These are phyloP conservation scores for Orbicella faveolata DNA, from an alignment of 64 coral and sea anemone species.

Conservation along the genomic window DNA sequence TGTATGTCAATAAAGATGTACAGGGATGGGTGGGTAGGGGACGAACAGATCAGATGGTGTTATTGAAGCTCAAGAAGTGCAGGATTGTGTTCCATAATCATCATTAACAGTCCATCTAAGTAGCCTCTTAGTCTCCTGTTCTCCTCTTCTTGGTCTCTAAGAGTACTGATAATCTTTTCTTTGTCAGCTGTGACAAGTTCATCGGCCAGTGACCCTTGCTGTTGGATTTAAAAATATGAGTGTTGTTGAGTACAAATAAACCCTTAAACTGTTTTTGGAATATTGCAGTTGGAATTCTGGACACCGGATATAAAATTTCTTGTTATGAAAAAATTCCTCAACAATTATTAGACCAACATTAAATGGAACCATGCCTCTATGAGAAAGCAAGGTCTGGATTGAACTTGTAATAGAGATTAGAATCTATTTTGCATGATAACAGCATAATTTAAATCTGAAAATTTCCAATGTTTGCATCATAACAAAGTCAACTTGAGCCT, in stretches of 20 bases:
- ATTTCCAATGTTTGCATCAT: too few relatives aligned
- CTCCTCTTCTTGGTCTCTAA: slow-evolving; percentile 93
- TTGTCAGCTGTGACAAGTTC: slow-evolving; percentile 95
- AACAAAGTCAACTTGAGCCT: too few relatives aligned
- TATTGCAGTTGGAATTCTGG: too few relatives aligned
- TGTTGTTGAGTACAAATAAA: background rate
- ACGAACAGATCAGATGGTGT: background rate
- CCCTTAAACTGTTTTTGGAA: background rate
- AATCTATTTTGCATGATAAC: too few relatives aligned
- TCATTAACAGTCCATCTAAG: slow-evolving; percentile 90
- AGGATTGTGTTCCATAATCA: slow-evolving; percentile 99
- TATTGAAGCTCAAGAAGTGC: slow-evolving; percentile 75
- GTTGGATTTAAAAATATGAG: background rate
- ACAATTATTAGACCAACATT: too few relatives aligned
- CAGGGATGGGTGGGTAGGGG: background rate
- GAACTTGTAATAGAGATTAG: too few relatives aligned
- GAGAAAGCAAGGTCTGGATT: too few relatives aligned
- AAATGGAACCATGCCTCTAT: too few relatives aligned
- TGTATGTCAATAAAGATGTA: background rate
- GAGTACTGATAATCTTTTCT: slow-evolving; percentile 86
- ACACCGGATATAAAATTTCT: too few relatives aligned
- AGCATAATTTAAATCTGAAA: too few relatives aligned
- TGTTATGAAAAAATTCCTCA: too few relatives aligned
- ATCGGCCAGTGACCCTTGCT: slow-evolving; percentile 94
- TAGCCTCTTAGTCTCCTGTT: slow-evolving; percentile 82